Percentiles rank a stretch among this genome's conserved stretches.
These are phyloP conservation scores for Drosophila sucinea DNA, from an alignment of 1,140 invertebrate species.

Conservation along the genomic window DNA sequence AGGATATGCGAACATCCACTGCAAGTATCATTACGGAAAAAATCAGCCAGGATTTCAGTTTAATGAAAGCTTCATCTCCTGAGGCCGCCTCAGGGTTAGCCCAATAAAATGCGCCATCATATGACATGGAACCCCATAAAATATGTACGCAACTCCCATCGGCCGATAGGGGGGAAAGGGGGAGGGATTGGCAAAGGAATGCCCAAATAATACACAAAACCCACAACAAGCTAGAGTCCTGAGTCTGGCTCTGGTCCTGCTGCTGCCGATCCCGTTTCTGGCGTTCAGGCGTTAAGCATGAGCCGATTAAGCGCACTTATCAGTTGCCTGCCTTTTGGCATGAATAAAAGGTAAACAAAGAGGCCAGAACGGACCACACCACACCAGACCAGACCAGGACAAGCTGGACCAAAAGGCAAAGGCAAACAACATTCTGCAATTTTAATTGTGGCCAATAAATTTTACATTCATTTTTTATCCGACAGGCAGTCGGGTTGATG, in stretches of 20 bases:
- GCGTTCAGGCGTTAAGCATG: conserved; percentile 58
- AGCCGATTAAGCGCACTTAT: conserved; percentile 74
- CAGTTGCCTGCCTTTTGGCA: conserved; percentile 24
- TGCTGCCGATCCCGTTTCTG: conserved; percentile 4
- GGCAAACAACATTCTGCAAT: conserved; percentile 53
- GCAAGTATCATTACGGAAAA: conserved; percentile 57
- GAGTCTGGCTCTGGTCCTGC: not conserved
- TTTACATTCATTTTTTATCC: conserved; percentile 34
- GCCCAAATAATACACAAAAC: conserved; percentile 45
- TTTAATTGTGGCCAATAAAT: conserved; percentile 77
- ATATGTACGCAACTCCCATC: conserved; percentile 23
- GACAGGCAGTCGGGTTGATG: not conserved
- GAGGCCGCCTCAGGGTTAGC: not conserved
- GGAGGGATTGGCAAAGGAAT: not conserved
- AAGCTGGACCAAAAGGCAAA: conserved; percentile 17
- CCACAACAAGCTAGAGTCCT: conserved; percentile 39
- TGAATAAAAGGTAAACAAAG: conserved; percentile 15
- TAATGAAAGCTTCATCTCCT: conserved; percentile 40
- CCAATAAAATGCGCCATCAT: conserved; percentile 24
- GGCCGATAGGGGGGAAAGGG: not conserved
- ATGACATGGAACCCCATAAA: conserved; percentile 65
- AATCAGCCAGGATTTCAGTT: conserved; percentile 56
- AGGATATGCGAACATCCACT: conserved; percentile 14
- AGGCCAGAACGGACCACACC: not conserved
- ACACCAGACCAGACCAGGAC: not conserved